Evolutionary conservation across 2,797 vertebrate genomes (phyloP).

Genomic region (Anableps anableps): DNA sequence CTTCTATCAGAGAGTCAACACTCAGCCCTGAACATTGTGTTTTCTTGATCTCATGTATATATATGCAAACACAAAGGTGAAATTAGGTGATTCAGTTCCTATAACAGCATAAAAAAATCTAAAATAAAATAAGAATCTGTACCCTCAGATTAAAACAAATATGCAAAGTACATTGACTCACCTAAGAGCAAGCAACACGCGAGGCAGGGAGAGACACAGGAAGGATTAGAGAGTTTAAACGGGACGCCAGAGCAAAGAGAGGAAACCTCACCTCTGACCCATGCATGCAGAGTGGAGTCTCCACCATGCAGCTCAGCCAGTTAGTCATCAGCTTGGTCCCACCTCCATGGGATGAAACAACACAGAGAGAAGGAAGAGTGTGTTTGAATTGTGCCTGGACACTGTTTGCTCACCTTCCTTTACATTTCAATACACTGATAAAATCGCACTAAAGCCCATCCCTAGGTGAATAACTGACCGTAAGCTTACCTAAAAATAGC

Average conservation of each 20-base stretch:
- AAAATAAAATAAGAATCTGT: not conserved
- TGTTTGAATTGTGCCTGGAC: constrained; percentile 28
- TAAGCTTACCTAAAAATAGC: constrained; percentile 2
- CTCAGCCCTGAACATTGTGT: not conserved
- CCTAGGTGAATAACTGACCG: not conserved
- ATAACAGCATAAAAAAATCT: not conserved
- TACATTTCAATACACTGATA: constrained; percentile 10
- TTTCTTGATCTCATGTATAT: not conserved
- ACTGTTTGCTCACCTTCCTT: constrained; percentile 19
- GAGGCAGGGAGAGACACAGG: constrained; percentile 10
- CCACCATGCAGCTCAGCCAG: constrained; percentile 3
- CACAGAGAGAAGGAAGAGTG: constrained; percentile 34
- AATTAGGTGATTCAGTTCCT: not conserved
- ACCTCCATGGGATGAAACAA: constrained; percentile 13
- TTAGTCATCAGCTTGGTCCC: constrained; percentile 46
- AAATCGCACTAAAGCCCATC: not conserved
- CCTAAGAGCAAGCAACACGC: constrained; percentile 33
- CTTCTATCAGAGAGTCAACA: not conserved
- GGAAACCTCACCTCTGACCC: constrained; percentile 54
- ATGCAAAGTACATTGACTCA: constrained; percentile 38
- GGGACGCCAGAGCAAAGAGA: constrained; percentile 9
- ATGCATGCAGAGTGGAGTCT: constrained; percentile 14
- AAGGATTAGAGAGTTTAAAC: constrained; percentile 34
- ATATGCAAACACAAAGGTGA: not conserved
- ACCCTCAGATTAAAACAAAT: not conserved